Evolutionary conservation across 1,140 invertebrate species (phyloP).

Genomic region (Mesaphorura yosii): DNA sequence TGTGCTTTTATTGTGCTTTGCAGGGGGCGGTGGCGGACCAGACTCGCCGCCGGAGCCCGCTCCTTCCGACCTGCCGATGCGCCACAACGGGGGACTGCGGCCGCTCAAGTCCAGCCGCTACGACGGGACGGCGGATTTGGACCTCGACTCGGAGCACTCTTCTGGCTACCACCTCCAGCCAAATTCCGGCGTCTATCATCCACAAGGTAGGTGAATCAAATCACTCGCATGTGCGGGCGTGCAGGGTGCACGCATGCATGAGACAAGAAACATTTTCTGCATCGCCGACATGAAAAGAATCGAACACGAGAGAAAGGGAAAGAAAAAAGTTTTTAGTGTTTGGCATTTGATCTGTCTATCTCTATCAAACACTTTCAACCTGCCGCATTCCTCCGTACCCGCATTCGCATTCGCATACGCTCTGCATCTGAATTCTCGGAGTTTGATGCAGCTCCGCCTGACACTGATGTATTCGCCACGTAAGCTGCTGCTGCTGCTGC

Average conservation of each 20-base stretch:
- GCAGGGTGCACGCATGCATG: background rate
- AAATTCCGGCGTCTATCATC: conserved; percentile 24
- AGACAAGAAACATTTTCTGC: background rate
- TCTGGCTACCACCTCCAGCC: conserved; percentile 27
- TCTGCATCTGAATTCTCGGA: too few relatives aligned
- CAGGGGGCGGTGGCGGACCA: conserved; percentile 22
- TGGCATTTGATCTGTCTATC: too few relatives aligned
- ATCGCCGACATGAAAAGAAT: too few relatives aligned
- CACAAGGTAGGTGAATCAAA: conserved; percentile 26
- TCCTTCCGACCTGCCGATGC: conserved; percentile 27
- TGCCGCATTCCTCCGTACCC: background rate
- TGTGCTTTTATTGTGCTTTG: conserved; percentile 7
- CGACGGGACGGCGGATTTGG: conserved; percentile 18
- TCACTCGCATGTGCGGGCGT: background rate
- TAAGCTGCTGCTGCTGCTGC: too few relatives aligned
- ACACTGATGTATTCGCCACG: too few relatives aligned
- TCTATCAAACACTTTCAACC: background rate
- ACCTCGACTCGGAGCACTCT: conserved; percentile 17
- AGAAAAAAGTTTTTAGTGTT: too few relatives aligned
- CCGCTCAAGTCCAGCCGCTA: conserved; percentile 24
- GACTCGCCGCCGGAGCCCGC: conserved; percentile 31
- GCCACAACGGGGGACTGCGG: conserved; percentile 28
- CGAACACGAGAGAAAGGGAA: too few relatives aligned
- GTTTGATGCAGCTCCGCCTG: too few relatives aligned
- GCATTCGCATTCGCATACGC: background rate